Base-by-base conservation (phyloP, 1,140 invertebrate species). In the Plodia interpunctella region DNA sequence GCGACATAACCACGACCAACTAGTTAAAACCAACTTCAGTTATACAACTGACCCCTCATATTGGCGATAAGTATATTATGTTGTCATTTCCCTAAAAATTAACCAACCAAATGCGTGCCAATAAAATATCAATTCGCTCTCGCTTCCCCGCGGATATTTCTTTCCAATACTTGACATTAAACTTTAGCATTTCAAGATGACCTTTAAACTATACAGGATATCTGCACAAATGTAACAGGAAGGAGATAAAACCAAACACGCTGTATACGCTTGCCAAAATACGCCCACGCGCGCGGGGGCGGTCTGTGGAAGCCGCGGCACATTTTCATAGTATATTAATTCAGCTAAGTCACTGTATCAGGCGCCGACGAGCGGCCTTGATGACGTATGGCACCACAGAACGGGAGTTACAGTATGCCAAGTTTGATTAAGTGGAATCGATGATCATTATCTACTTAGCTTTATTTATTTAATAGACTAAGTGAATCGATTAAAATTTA, bases 201-300 rank as follows among this genome's bases (percentile, higher is more conserved):
- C 38, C 38, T 44, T 44, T 44, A 44, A 44, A 5, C 38, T 44
- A 35, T 35, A 17, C 38, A 44, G 38, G n/a, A 44, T 44, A 44
- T 44, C 38, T 44, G 13, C 3, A 10, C 38, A 44, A 15, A 44
- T 44, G 38, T 44, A n/a, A 44, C 38, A 44, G 13, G 38, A 44
- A 44, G 38, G 38, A 44, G 38, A 44, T 44, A 44, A 44, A 44
- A 44, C 13, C 5, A 3, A 44, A 15, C 38, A 44, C n/a, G n/a
- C 38, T 44, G 38, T 44, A 44, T n/a, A 35, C 5, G 38, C 10
- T 44, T 44, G 38, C 38, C 38, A 58, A 61, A 53, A 58, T 50
- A 65, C 57, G 38, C 69, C 72, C 64, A 74, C 72, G 66, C 59
- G 55, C 19, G 63, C 65, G 72, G 69, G 60, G 66, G 72, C 62